Base-by-base conservation (phyloP, 2,888 invertebrate species). In the Lycophotia porphyrea region DNA sequence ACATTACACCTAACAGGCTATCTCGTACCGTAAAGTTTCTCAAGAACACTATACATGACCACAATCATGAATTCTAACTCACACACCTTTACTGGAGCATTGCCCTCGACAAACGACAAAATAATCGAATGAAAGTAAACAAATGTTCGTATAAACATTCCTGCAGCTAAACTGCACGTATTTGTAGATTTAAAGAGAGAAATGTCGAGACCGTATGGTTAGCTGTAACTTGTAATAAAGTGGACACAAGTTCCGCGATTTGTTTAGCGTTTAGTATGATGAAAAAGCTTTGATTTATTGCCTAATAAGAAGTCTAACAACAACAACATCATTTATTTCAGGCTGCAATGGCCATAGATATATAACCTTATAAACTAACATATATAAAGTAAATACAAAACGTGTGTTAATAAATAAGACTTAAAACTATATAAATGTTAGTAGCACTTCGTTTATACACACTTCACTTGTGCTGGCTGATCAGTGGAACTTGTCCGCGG, bases 61-160 rank as follows among this genome's bases (percentile, higher is more conserved):
- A 31, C 15, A 24, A 63, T 34, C 52, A 42, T 36, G 34, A 55
- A 73, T 36, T 44, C 34, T 36, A 18, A 18, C 55, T 58, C 11
- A 3, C 42, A 61, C 52, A 52, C 65, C 31, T 39, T 39, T 49
- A 13, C 44, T 9, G 18, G 49, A 42, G 27, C 76, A 67, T 66
- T 75, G 34, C 60, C 60, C 49, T 61, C 27, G 39, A 8, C 49
- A 76, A 76, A 75, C 34, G 76, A 76, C 60, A 66, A 66, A 66
- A 75, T 60, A 75, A 75, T 42, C 49, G 60, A 76, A 76, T 44
- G 76, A 76, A 76, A 76, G 76, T 76, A 61, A 76, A 76, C 49
- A 67, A 71, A 78, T 71, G 61, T 49, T 58, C 44, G 60, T 39
- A 60, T 31, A 60, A 21, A 66, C 66, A 71, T 77, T 77, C 71